Percentiles rank a stretch among this genome's conserved stretches.
Evolutionary conservation across 2,113 vertebrate species (phyloP).

Genomic region (Trogon surrucura): DNA sequence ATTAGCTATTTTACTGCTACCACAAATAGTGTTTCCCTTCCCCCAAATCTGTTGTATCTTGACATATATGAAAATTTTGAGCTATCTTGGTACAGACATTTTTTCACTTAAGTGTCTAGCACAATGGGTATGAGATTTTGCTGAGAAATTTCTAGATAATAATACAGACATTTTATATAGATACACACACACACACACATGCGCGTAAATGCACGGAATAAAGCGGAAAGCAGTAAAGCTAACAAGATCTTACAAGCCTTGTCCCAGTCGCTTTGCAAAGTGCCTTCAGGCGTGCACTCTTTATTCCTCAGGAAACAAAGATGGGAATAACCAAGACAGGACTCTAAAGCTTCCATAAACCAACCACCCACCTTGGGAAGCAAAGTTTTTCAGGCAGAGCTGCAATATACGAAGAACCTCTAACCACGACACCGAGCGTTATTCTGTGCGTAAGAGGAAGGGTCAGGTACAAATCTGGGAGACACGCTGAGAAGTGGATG

Average conservation of each 20-base stretch:
- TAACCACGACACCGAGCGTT: rapidly evolving
- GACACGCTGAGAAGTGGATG: rapidly evolving
- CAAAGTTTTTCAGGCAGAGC: background rate
- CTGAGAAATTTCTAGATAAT: slow-evolving; percentile 55
- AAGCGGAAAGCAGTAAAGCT: background rate
- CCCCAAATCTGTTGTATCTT: slow-evolving; percentile 63
- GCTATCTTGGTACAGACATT: slow-evolving; percentile 60
- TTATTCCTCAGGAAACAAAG: background rate
- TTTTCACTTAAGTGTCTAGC: slow-evolving; percentile 62
- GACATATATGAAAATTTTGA: slow-evolving; percentile 62
- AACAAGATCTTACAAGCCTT: background rate
- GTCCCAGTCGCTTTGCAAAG: background rate
- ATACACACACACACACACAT: background rate
- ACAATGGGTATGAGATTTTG: slow-evolving; percentile 38
- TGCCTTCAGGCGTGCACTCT: background rate
- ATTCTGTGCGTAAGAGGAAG: background rate
- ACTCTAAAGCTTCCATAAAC: background rate
- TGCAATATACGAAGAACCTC: background rate
- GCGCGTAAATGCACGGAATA: background rate
- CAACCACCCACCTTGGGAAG: background rate
- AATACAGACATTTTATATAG: background rate
- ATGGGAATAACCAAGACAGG: background rate
- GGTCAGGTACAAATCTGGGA: background rate
- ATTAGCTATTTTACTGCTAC: slow-evolving; percentile 70
- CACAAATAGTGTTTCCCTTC: slow-evolving; percentile 62